Percentiles rank a stretch among this genome's conserved stretches.
Evolutionary conservation across 2,113 vertebrate species (phyloP).

Genomic region (Vidua chalybeata): DNA sequence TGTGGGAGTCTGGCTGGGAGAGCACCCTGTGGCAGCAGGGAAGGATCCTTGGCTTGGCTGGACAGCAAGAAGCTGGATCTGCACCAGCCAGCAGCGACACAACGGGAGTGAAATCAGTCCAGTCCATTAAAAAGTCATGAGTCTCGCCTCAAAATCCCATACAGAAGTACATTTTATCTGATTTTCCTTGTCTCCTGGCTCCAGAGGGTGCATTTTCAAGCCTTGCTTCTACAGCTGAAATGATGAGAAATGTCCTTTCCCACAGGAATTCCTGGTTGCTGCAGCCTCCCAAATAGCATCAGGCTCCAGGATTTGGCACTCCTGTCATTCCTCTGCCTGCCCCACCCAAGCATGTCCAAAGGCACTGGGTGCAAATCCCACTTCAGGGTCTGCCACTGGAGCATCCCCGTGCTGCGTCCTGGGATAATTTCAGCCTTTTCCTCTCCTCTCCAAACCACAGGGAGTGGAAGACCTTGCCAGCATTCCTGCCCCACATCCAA

Average conservation of each 20-base stretch:
- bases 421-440: background rate
- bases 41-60: background rate
- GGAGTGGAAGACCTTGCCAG: background rate
- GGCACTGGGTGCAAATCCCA: background rate
- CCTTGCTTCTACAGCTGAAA: background rate
- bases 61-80: background rate
- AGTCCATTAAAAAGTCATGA: background rate
- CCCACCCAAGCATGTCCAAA: background rate
- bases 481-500: background rate
- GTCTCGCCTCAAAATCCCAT: background rate
- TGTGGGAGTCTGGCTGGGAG: background rate
- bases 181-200: background rate
- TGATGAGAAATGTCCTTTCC: background rate
- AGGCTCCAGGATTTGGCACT: background rate
- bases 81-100: background rate
- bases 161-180: conserved; percentile 5
- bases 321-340: background rate
- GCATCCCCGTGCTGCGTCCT: background rate
- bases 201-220: background rate
- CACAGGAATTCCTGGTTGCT: background rate
- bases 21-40: background rate
- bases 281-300: background rate
- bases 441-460: background rate
- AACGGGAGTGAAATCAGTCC: background rate
- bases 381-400: background rate